Percentiles rank a stretch among this genome's conserved stretches.
These are phyloP conservation scores for Mesitornis unicolor DNA, from an alignment of 2,113 vertebrate genomes.

Conservation along the genomic window DNA sequence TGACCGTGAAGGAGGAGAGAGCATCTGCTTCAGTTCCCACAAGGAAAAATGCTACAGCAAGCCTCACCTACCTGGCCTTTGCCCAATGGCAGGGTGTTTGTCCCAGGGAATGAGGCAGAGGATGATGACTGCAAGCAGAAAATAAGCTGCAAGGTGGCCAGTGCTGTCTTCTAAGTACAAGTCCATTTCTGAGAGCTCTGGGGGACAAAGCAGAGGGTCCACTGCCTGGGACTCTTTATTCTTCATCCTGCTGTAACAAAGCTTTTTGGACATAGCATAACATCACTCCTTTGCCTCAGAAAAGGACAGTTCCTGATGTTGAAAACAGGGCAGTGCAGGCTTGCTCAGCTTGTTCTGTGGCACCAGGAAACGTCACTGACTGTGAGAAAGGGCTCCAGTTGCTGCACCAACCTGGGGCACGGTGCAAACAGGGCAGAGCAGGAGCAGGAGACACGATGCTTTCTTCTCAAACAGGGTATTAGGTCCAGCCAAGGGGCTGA, in stretches of 20 bases:
- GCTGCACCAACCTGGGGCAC: not conserved
- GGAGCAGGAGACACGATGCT: not conserved
- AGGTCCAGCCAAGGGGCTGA: not conserved
- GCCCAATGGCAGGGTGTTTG: fast-evolving
- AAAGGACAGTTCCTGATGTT: not conserved
- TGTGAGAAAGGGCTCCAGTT: not conserved
- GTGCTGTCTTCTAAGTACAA: not conserved
- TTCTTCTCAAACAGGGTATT: not conserved
- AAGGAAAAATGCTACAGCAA: not conserved
- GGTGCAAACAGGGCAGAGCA: not conserved
- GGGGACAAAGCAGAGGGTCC: not conserved
- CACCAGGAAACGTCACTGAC: fast-evolving
- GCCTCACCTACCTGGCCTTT: not conserved
- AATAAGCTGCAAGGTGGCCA: not conserved
- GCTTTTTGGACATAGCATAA: not conserved
- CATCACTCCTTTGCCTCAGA: not conserved
- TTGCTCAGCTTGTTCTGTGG: not conserved
- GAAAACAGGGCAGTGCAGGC: not conserved
- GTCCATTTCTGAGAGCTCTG: not conserved
- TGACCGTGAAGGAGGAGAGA: not conserved
- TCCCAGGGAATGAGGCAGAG: not conserved
- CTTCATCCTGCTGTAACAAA: not conserved
- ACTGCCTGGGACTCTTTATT: not conserved
- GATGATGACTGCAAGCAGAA: not conserved
- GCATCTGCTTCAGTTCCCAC: not conserved